Base-by-base conservation (phyloP, 2,113 vertebrate genomes). In the Scytalopus superciliaris region DNA sequence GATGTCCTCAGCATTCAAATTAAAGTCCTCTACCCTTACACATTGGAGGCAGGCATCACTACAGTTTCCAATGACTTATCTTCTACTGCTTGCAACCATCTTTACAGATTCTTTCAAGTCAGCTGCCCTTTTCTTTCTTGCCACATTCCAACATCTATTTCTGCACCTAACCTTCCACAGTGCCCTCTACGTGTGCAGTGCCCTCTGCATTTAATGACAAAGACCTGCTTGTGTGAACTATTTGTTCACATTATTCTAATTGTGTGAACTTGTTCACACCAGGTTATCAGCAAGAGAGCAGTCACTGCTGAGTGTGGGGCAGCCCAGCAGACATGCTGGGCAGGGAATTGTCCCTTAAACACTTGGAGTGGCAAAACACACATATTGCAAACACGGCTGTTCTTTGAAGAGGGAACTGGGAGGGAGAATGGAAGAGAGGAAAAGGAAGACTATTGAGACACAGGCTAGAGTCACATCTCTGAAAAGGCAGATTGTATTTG, bases 121-220 rank as follows among this genome's bases (percentile, higher is more conserved):
- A 67, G 17, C 19, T 69, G 31, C 9, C 14, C 22, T 85, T 30
- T 82, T 91, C 21, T 63, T 84, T 57, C 30, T 31, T 47, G 39
- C 12, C 4, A 0, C 12, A 0, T 75, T 75, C 19, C 33, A 55
- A 33, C 3, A 27, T 7, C 24, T 30, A 70, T 67, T 75, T 63
- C 39, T 63, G 27, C 11, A 49, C 19, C n/a, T 31, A 79, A 33
- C 3, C 53, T 85, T 83, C 60, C 6, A 2, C 39, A 11, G 5
- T 45, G 18, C 6, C 44, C 45, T 49, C 59, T 44, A 8, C 1
- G 6, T 8, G 5, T 42, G 17, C 1, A 1, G 24, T 49, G 31
- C 19, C 70, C 31, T 72, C 37, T 16, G 50, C 62, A 49, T 68
- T 79, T 50, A 78, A 22, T 14, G 4, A 28, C 6, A 7, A 63